A percentile compares a stretch with the other conserved stretches of the same genome.
Conservation (phyloP, 2,113 vertebrate species). For the Butorides virescens region DNA sequence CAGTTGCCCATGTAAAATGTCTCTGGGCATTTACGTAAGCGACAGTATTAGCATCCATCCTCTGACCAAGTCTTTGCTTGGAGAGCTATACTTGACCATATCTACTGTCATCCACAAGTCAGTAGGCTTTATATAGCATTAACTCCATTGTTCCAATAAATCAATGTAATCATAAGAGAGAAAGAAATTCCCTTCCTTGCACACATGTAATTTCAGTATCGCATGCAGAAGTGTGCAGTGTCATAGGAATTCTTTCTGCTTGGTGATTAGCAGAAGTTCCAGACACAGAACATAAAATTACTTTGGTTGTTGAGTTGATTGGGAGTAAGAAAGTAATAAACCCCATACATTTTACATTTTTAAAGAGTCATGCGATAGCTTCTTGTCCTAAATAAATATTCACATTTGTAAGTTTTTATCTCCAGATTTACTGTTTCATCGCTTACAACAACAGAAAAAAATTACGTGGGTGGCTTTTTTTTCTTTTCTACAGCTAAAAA, state of each 20-base stretch:
- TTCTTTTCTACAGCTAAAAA: background rate
- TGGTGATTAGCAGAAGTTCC: background rate
- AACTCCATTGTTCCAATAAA: background rate
- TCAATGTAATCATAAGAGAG: background rate
- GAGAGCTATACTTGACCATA: background rate
- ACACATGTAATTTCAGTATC: background rate
- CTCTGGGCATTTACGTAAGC: background rate
- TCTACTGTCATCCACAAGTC: background rate
- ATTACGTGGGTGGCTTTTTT: rapidly evolving
- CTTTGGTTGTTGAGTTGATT: background rate
- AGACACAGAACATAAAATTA: background rate
- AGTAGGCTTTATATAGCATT: background rate
- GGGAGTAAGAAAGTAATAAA: background rate
- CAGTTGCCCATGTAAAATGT: background rate
- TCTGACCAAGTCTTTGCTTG: background rate
- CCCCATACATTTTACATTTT: background rate
- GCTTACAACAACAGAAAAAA: background rate
- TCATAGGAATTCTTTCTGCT: background rate
- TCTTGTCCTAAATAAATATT: background rate
- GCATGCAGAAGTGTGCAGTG: background rate
- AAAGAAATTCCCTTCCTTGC: background rate
- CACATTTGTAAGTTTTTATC: background rate
- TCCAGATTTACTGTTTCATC: background rate
- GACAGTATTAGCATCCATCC: background rate
- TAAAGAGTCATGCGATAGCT: background rate